Base-by-base conservation (phyloP, 2,888 invertebrate species). In the Beris chalybata region DNA sequence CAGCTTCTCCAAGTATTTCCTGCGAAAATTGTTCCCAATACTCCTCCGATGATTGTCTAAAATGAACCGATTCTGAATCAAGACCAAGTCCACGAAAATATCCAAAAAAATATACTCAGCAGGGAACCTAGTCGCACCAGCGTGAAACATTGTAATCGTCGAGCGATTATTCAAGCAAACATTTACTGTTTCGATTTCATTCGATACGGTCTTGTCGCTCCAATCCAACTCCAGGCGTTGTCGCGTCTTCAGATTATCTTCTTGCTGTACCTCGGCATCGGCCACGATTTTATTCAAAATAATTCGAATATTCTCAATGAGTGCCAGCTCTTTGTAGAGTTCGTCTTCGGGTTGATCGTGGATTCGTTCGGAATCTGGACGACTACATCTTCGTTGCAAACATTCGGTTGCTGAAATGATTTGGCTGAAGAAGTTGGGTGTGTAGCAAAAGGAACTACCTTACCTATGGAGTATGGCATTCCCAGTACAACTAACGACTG, bases 201-300 rank as follows among this genome's bases (percentile, higher is more conserved):
- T 89, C 0, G 93, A 87, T 76, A 91, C 87, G 67, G 86, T 85
- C 81, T 96, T 96, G 76, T 95, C 93, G 74, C 93, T 93, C 93
- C 94, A 95, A 77, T 95, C 95, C 74, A 87, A 89, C 80, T 96
- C 95, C 67, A 95, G 83, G 52, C 89, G 86, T 71, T 89, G 87
- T 76, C 95, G 94, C 0, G 90, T 89, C 13, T 91, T 87, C 74
- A 91, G 90, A 74, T 93, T 89, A 72, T 90, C 86, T 32, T 85
- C 76, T 75, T 91, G 82, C 78, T 92, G 91, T 45, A 84, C 82
- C 71, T 90, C 87, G 32, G 92, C 87, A 74, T 88, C 86, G 45
- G 85, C 81, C 5, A 90, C 78, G 0, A 87, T 88, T 70, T 84
- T 84, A 44, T 84, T 83, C 12, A 91, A 81, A 3, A 85, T 82